Evolutionary conservation across 2,888 invertebrate species (phyloP), one percentile per base, ranked within the genome.

Genomic region (Electrophaes corylata): DNA sequence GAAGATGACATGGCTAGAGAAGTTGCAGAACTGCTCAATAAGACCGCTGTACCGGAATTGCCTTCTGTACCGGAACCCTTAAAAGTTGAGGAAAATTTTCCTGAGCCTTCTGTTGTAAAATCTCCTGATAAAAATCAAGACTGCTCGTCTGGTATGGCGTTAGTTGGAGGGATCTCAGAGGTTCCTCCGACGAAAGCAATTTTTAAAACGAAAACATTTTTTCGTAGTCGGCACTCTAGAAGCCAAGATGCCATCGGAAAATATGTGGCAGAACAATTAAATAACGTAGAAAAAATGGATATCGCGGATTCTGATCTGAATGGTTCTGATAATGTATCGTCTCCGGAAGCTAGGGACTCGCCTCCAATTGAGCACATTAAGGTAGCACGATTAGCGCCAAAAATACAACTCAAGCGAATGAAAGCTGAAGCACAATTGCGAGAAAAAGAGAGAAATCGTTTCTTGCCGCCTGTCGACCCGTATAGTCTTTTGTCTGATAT

Each of bases 11-110:
- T 93, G 48, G 88, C 92, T 4, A 91, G 83, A 51, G 93, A 94
- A 64, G 94, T 95, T 41, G 93, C 94, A 37, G 93, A 93, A 68
- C 76, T 95, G 45, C 86, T 95, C 50, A 93, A 93, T 66, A 92
- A 93, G 71, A 94, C 94, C 0, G 81, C 86, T 12, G 88, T 94
- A 11, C 94, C 94, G 0, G 91, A 92, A 56, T 70, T 94, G 57
- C 93, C 93, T 0, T 84, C 92, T 12, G 83, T 92, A 4, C 93
- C 93, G 6, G 88, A 92, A 65, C 76, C 86, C 20, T 80, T 93
- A 40, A 88, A 88, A 72, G 85, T 91, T 0, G 92, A 93, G 78
- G 92, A 92, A 83, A 93, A 93, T 87, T 88, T 93, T 84, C 93
- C 93, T 71, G 93, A 93, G 76, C 88, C 83, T 73, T 84, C 90